These are phyloP conservation scores for Volucella bombylans DNA, from an alignment of 2,888 invertebrate species.

Conservation along the genomic window DNA sequence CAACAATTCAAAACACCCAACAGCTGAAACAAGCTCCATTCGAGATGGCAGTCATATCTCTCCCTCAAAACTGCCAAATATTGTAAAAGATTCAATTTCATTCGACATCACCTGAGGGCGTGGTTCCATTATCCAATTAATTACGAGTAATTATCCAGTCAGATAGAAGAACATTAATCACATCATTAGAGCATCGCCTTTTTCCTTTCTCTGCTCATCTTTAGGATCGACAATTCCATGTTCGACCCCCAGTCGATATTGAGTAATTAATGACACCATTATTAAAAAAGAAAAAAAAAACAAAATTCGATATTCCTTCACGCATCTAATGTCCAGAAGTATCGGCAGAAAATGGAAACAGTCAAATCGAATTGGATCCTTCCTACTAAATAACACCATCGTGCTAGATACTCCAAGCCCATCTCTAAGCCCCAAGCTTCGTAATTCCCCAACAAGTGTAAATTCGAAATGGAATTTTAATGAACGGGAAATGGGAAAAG, in stretches of 20 bases:
- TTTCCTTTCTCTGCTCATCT: not conserved
- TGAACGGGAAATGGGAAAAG: constrained; percentile 41
- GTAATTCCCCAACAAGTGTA: constrained; percentile 13
- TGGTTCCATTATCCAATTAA: constrained; percentile 54
- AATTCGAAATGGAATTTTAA: constrained; percentile 50
- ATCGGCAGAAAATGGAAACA: not conserved
- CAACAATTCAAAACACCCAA: too few species aligned
- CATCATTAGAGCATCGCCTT: not conserved
- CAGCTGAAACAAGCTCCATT: too few species aligned
- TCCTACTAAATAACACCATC: not conserved
- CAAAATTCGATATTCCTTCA: constrained; percentile 27
- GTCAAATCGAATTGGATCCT: constrained; percentile 9
- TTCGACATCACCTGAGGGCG: constrained; percentile 36
- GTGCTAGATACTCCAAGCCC: not conserved
- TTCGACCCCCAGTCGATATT: constrained; percentile 9
- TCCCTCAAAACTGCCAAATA: too few species aligned
- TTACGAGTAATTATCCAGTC: constrained; percentile 57
- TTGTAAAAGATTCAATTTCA: constrained; percentile 36
- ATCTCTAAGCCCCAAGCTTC: not conserved
- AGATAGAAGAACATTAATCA: constrained; percentile 48
- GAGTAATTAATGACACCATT: constrained; percentile 49
- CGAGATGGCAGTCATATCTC: too few species aligned
- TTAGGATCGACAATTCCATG: constrained; percentile 12
- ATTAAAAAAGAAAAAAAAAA: constrained; percentile 3
- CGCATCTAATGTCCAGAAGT: not conserved